Conservation (phyloP, 1,140 invertebrate genomes). For the Luehdorfia chinensis region DNA sequence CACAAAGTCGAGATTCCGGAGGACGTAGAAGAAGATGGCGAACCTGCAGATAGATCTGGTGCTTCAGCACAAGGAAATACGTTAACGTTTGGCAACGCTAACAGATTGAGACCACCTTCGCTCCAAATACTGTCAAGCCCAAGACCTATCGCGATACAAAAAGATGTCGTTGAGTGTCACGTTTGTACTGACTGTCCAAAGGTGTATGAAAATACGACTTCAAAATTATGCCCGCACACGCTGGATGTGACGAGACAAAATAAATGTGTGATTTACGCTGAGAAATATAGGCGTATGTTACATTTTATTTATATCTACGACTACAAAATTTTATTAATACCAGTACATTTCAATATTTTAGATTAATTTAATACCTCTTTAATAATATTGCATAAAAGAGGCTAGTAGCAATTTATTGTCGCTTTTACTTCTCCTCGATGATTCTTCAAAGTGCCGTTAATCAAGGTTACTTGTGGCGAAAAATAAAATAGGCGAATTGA, state of each 20-base stretch:
- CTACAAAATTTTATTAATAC: neutral
- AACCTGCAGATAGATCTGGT: conserved; percentile 6
- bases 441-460: too few relatives aligned
- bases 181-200: conserved; percentile 41
- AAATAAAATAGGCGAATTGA: too few relatives aligned
- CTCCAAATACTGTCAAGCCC: neutral
- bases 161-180: conserved; percentile 33
- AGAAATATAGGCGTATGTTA: conserved; percentile 49
- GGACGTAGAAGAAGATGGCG: conserved; percentile 18
- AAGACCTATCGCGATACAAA: neutral
- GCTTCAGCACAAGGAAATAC: conserved; percentile 3
- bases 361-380: too few relatives aligned
- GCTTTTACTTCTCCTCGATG: neutral
- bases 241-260: conserved; percentile 29
- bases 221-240: conserved; percentile 41
- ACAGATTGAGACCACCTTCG: neutral
- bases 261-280: conserved; percentile 46
- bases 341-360: too few relatives aligned
- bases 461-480: too few relatives aligned
- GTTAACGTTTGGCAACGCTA: neutral
- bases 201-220: conserved; percentile 25
- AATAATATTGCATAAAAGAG: too few relatives aligned
- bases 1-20: conserved; percentile 19
- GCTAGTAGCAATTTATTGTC: too few relatives aligned
- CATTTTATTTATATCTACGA: neutral